Evolutionary conservation across 2,888 invertebrate species (phyloP).

Genomic region (Idaea straminata): DNA sequence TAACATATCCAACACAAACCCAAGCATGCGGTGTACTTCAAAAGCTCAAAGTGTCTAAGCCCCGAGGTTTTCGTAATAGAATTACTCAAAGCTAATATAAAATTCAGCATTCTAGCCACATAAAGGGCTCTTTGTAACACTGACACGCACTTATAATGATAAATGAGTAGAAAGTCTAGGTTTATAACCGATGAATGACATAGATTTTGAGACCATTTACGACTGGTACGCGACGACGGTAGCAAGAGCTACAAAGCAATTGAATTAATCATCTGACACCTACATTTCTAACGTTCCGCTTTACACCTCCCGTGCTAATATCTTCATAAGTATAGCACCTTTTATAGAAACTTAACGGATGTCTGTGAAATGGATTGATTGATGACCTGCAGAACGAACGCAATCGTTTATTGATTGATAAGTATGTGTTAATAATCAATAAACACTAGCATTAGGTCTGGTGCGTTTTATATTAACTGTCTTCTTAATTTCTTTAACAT

Average conservation of each 20-base stretch:
- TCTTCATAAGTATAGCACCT: constrained; percentile 8
- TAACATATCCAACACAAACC: background rate
- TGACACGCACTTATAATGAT: constrained; percentile 30
- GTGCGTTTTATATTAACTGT: background rate
- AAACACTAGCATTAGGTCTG: background rate
- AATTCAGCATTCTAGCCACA: constrained; percentile 10
- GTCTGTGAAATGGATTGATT: background rate
- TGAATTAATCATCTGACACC: constrained; percentile 25
- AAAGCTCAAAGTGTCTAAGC: background rate
- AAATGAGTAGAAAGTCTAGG: constrained; percentile 40
- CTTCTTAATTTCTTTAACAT: background rate
- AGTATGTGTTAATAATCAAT: constrained; percentile 1
- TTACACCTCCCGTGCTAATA: constrained; percentile 1
- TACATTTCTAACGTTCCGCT: constrained; percentile 3
- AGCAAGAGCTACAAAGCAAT: constrained; percentile 23
- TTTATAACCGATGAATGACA: constrained; percentile 26
- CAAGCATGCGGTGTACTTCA: background rate
- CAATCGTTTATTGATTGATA: constrained; percentile 1
- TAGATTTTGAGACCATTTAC: constrained; percentile 30
- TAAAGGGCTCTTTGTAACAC: constrained; percentile 34
- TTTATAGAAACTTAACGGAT: constrained; percentile 3
- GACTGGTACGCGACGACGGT: constrained; percentile 17
- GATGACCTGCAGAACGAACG: background rate
- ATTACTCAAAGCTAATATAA: constrained; percentile 7
- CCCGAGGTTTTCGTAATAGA: background rate